A percentile compares a stretch with the other conserved stretches of the same genome.
phyloP scores from a whole-genome alignment of 2,797 vertebrate species.

The Pteropus rufus region DNA sequence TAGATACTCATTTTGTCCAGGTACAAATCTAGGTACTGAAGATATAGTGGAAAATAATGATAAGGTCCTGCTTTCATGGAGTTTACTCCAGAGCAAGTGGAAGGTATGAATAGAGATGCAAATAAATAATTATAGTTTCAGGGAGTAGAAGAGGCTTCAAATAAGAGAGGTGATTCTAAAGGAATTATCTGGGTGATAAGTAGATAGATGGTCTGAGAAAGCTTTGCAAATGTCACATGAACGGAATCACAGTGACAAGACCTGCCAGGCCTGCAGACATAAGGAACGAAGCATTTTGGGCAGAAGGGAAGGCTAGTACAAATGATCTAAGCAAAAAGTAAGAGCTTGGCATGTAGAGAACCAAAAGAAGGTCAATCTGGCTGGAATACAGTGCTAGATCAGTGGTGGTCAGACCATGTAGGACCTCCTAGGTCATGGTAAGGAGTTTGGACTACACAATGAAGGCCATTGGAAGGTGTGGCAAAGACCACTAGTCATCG shows the following conservation, averaged over 20 bases:
- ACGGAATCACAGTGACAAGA: background rate
- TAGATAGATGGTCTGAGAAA: background rate
- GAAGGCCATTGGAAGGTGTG: background rate
- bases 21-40: background rate
- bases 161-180: background rate
- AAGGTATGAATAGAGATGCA: background rate
- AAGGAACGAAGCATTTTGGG: background rate
- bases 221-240: background rate
- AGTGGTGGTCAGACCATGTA: no score
- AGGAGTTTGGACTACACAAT: background rate
- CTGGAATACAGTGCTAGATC: background rate
- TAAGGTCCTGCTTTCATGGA: background rate
- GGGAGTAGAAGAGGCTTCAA: background rate
- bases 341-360: background rate
- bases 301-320: background rate
- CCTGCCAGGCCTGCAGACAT: background rate
- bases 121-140: background rate
- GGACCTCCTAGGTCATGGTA: accelerated
- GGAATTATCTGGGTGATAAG: background rate
- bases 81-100: background rate
- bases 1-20: background rate
- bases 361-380: background rate
- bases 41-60: background rate
- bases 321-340: background rate
- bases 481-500: background rate